Evolutionary conservation across 2,113 vertebrate genomes (phyloP).

Genomic region (Ceyx margarethae): DNA sequence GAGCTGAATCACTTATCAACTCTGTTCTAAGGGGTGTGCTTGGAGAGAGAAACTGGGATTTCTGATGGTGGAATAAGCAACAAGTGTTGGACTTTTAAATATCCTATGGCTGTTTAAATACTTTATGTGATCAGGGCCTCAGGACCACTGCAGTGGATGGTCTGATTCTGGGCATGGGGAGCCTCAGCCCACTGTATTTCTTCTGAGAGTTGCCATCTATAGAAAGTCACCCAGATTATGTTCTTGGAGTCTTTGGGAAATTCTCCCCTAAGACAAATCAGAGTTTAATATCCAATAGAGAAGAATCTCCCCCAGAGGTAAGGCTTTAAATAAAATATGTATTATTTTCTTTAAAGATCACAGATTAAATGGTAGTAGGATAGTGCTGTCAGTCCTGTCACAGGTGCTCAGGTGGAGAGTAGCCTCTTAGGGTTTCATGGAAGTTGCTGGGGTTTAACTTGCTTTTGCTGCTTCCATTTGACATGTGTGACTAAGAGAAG

Average conservation of each 20-base stretch:
- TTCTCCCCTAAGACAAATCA: not conserved
- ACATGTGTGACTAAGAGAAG: not conserved
- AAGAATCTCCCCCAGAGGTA: not conserved
- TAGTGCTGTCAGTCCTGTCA: not conserved
- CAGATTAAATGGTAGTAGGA: not conserved
- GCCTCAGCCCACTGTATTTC: not conserved
- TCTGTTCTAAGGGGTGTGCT: not conserved
- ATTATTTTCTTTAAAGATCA: not conserved
- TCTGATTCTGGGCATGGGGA: not conserved
- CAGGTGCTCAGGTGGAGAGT: not conserved
- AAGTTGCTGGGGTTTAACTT: not conserved
- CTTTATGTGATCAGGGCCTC: not conserved
- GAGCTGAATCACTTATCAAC: not conserved
- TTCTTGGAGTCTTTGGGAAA: not conserved
- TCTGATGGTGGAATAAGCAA: not conserved
- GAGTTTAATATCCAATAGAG: not conserved
- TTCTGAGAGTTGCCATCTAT: not conserved
- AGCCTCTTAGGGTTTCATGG: not conserved
- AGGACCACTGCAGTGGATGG: not conserved
- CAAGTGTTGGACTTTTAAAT: slow-evolving; percentile 9
- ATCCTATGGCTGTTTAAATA: not conserved
- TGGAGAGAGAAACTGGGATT: not conserved
- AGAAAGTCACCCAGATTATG: not conserved
- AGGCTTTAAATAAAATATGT: not conserved
- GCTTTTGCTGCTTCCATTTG: not conserved